Base-by-base conservation (phyloP, 2,113 vertebrate genomes). In the Nymphicus hollandicus region DNA sequence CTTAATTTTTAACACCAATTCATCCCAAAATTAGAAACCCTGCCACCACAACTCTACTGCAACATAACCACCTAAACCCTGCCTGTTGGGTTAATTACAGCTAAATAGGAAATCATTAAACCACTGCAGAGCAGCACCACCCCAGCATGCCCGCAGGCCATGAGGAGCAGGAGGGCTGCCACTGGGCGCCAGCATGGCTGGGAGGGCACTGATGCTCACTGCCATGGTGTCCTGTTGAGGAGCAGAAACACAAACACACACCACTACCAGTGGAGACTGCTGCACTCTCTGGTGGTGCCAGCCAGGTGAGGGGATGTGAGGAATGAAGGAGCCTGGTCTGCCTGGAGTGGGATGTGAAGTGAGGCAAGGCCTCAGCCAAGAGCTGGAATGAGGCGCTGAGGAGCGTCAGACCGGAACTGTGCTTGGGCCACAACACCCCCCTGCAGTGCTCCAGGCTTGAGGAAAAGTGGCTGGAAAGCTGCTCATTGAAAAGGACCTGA, bases 171-270 rank as follows among this genome's bases (percentile, higher is more conserved):
- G 53, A 47, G 65, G 13, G 58, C 31, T 52, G 39, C 24, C 49
- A 47, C 2, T 0, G 2, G n/a, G 25, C 33, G 29, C 24, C 78
- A 73, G 47, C 58, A 33, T 0, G 6, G 76, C 50, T 8, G 1
- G 37, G 65, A 69, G 13, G 20, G 56, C 79, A 41, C 44, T 1
- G 0, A 25, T 0, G 1, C 37, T 11, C 0, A 0, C 41, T 55
- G 70, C 27, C 4, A 2, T 19, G 31, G 31, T 5, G 9, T 15
- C 84, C 56, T 43, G 37, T 8, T 2, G 6, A 39, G 28, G 6
- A 78, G 37, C 37, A 49, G 31, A n/a, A 58, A 69, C 79, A 84
- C 0, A 0, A 72, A 11, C 4, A 1, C 31, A 6, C 3, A 1
- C 7, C 58, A 84, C 37, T 58, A 17, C 23, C 2, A 35, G 19